Percentiles rank a stretch among this genome's conserved stretches.
Conservation (phyloP, 2,113 vertebrate genomes). For the Athene cunicularia region DNA sequence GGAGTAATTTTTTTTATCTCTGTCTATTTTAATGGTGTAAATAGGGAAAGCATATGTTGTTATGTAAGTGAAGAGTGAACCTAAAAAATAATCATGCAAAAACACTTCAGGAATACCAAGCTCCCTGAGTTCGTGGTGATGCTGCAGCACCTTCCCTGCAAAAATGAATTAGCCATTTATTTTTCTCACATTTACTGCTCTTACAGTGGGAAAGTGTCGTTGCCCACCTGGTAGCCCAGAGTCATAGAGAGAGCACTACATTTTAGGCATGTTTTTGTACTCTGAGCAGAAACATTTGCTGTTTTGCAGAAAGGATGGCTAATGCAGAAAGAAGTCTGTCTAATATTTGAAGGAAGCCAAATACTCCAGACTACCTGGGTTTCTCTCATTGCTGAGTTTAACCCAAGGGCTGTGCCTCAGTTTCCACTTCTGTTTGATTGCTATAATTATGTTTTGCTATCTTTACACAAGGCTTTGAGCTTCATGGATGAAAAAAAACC, state of each 20-base stretch:
- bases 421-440: neutral
- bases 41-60: conserved; percentile 33
- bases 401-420: neutral
- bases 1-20: neutral
- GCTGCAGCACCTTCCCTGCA: neutral
- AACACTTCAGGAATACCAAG: neutral
- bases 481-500: neutral
- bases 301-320: neutral
- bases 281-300: neutral
- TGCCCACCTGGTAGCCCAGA: neutral
- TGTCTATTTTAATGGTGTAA: neutral
- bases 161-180: neutral
- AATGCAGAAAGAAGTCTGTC: neutral
- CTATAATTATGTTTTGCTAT: neutral
- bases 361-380: neutral
- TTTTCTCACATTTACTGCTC: neutral
- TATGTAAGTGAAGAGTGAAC: neutral
- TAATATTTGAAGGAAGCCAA: neutral
- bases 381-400: neutral
- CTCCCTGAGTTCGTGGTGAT: neutral
- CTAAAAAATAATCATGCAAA: neutral
- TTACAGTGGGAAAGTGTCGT: neutral
- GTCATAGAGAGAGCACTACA: neutral
- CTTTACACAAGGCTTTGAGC: neutral
- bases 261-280: neutral